Base-by-base conservation (phyloP, 2,113 vertebrate genomes). In the Pedetes capensis region DNA sequence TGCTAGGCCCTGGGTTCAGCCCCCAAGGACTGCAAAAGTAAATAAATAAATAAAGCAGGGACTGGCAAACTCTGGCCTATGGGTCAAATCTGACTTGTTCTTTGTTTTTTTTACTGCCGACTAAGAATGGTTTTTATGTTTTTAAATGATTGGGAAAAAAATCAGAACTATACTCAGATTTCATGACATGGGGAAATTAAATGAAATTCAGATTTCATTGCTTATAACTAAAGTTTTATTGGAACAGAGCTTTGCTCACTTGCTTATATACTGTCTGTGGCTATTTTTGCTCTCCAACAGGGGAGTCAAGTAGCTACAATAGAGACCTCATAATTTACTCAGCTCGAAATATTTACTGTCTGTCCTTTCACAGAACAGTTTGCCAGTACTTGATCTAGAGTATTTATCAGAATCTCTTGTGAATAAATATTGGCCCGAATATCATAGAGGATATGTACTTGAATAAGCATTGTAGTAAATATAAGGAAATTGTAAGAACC, bases 341-440 rank as follows among this genome's bases (percentile, higher is more conserved):
- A 8, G 5, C 16, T 47, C 87, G 61, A 44, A 44, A 53, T 42
- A 85, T 86, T n/a, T 64, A 44, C 68, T 92, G n/a, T 87, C 49
- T 95, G 47, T 89, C 68, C 61, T 74, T 83, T 87, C 75, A 87
- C 6, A 47, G 49, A 66, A 71, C 47, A 72, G 49, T 91, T 95
- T 94, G 79, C 59, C 72, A 89, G 32, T 12, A 49, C 29, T 49
- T 71, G 23, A 49, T 74, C 37, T 95, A 55, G 79, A 93, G 8
- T 69, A 75, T 71, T 47, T 92, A 79, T 89, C 32, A 66, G 47
- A 92, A 87, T 68, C 29, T 84, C 23, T 51, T 94, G 8, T 93
- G 29, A 85, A 94, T 95, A 84, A 93, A 75, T 75, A 80, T 23
- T 90, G 85, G 39, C 71, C 39, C 27, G 84, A 68, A 37, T 95